Conservation (phyloP, 2,888 invertebrate species). For the Spicauda simplicius region DNA sequence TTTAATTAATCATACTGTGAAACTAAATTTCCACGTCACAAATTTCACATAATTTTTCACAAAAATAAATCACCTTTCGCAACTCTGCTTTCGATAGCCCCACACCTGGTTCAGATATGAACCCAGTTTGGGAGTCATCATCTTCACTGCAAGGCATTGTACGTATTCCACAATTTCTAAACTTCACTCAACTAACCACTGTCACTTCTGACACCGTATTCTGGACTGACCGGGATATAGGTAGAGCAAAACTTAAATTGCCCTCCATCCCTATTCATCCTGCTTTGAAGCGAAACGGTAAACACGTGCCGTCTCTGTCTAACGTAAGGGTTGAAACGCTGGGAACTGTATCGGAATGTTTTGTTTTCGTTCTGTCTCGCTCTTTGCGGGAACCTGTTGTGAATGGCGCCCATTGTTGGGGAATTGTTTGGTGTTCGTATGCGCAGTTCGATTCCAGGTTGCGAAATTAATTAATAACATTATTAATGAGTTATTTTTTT, state of each 20-base stretch:
- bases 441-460: slow-evolving; percentile 58
- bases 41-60: not conserved
- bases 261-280: slow-evolving; percentile 67
- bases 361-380: slow-evolving; percentile 80
- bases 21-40: not conserved
- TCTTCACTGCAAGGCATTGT: slow-evolving; percentile 87
- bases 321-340: slow-evolving; percentile 51
- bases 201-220: slow-evolving; percentile 55
- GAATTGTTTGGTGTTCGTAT: slow-evolving; percentile 45
- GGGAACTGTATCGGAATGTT: slow-evolving; percentile 83
- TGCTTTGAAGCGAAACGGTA: slow-evolving; percentile 52
- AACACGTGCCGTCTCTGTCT: slow-evolving; percentile 58
- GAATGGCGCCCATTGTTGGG: slow-evolving; percentile 58
- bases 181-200: slow-evolving; percentile 46
- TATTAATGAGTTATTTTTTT: too few species aligned
- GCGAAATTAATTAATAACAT: slow-evolving; percentile 3
- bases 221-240: slow-evolving; percentile 48
- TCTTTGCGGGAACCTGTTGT: slow-evolving; percentile 70
- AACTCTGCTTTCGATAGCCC: slow-evolving; percentile 89
- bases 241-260: slow-evolving; percentile 64
- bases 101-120: slow-evolving; percentile 77
- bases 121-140: slow-evolving; percentile 82
- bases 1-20: too few species aligned
- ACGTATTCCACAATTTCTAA: slow-evolving; percentile 37
- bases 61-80: slow-evolving; percentile 83